Conservation (phyloP, 2,888 invertebrate species). For the Charanyca ferruginea region DNA sequence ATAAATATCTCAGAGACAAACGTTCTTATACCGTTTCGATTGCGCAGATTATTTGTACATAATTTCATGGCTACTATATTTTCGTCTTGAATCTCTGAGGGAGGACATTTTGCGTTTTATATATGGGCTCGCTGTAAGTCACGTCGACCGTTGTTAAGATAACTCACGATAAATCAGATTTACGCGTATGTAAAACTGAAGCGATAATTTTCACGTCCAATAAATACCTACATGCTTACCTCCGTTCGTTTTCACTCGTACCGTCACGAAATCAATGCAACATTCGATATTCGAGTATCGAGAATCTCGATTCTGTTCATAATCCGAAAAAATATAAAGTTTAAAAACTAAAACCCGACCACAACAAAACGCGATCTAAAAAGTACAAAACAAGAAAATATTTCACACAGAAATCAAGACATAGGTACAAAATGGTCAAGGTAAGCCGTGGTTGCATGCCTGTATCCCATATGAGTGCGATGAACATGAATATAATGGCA, state of each 20-base stretch:
- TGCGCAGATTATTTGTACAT: constrained; percentile 45
- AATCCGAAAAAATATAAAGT: too few species aligned
- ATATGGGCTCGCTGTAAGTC: constrained; percentile 69
- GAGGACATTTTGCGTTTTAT: constrained; percentile 69
- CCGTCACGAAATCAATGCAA: constrained; percentile 65
- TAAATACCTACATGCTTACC: constrained; percentile 72
- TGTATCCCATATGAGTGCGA: too few species aligned
- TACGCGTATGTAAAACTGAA: constrained; percentile 74
- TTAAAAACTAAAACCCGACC: too few species aligned
- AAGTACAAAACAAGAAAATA: too few species aligned
- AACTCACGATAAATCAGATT: constrained; percentile 78
- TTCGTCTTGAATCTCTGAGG: constrained; percentile 65
- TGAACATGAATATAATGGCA: too few species aligned
- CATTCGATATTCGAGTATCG: constrained; percentile 55
- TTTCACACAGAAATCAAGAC: too few species aligned
- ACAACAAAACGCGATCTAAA: too few species aligned
- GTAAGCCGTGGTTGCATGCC: too few species aligned
- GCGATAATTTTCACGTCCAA: constrained; percentile 75
- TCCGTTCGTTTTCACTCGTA: constrained; percentile 74
- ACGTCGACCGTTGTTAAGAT: constrained; percentile 71
- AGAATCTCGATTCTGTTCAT: constrained; percentile 58
- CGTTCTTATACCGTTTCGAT: constrained; percentile 32
- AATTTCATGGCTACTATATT: constrained; percentile 57
- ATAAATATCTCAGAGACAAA: constrained; percentile 47
- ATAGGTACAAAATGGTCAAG: too few species aligned